Percentiles rank a stretch among this genome's conserved stretches.
Conservation (phyloP, 2,113 vertebrate species). For the Elephas maximus region DNA sequence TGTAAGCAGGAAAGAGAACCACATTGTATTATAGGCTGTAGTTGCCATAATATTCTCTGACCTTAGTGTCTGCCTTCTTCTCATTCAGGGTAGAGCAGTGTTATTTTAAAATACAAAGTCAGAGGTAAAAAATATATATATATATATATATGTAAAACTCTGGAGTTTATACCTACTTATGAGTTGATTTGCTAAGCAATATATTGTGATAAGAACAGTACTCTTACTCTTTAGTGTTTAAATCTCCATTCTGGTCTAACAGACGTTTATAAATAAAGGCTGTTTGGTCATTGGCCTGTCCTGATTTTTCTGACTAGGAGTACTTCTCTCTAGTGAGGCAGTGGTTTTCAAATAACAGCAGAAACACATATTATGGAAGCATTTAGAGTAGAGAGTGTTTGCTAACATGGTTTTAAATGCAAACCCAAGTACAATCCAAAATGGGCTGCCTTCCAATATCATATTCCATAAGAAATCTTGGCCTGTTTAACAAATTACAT, state of each 20-base stretch:
- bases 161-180: constrained; percentile 16
- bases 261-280: constrained; percentile 18
- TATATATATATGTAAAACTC: neutral
- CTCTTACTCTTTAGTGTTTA: neutral
- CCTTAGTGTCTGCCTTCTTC: constrained; percentile 67
- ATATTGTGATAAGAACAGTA: neutral
- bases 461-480: constrained; percentile 79
- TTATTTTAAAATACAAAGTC: constrained; percentile 41
- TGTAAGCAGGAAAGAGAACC: constrained; percentile 62
- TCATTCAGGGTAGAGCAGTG: neutral
- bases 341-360: constrained; percentile 43
- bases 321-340: neutral
- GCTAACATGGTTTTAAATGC: constrained; percentile 68
- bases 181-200: neutral
- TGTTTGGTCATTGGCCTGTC: constrained; percentile 10
- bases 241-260: neutral
- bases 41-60: constrained; percentile 7
- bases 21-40: constrained; percentile 45
- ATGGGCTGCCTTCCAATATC: constrained; percentile 64
- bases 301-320: constrained; percentile 44
- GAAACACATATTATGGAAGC: constrained; percentile 27
- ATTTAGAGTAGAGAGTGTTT: constrained; percentile 41
- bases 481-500: constrained; percentile 58
- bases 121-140: constrained; percentile 41
- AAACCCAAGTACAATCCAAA: constrained; percentile 67